phyloP scores from a whole-genome alignment of 2,888 invertebrate genomes.

The Resseliella maxima region DNA sequence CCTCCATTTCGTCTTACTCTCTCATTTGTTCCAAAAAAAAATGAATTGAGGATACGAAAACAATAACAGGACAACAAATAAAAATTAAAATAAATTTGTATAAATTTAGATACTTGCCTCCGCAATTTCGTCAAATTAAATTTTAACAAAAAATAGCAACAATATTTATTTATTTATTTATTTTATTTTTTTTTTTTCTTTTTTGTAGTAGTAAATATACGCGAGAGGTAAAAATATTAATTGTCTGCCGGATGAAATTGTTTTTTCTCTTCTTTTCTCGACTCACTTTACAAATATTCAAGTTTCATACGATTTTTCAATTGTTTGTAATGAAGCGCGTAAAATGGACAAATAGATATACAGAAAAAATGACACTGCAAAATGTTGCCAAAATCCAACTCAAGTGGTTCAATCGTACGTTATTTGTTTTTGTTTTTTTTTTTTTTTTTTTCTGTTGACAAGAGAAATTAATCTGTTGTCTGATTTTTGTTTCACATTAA shows the following conservation, averaged over 20 bases:
- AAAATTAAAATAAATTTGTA: background rate
- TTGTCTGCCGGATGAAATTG: background rate
- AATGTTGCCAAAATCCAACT: background rate
- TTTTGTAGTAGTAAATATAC: slow-evolving; percentile 8
- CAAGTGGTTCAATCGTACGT: slow-evolving; percentile 19
- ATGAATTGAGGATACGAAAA: slow-evolving; percentile 12
- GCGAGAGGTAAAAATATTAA: slow-evolving; percentile 50
- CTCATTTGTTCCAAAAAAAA: no score
- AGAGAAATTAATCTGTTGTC: background rate
- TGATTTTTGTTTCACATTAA: background rate
- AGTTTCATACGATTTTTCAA: background rate
- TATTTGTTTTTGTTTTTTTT: background rate
- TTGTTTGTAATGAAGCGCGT: slow-evolving; percentile 8
- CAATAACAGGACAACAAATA: background rate
- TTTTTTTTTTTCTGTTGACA: background rate
- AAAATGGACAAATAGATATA: background rate
- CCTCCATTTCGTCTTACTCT: no score
- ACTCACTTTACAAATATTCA: background rate
- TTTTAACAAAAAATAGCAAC: background rate
- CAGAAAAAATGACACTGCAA: background rate
- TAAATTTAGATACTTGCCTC: slow-evolving; percentile 46
- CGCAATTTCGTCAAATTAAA: background rate
- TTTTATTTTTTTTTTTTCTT: no score
- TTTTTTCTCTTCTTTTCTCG: background rate
- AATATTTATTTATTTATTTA: slow-evolving; percentile 9